Percentiles rank a stretch among this genome's conserved stretches.
These are phyloP conservation scores for Drosophila colorata DNA, from an alignment of 2,888 invertebrate species.

Conservation along the genomic window DNA sequence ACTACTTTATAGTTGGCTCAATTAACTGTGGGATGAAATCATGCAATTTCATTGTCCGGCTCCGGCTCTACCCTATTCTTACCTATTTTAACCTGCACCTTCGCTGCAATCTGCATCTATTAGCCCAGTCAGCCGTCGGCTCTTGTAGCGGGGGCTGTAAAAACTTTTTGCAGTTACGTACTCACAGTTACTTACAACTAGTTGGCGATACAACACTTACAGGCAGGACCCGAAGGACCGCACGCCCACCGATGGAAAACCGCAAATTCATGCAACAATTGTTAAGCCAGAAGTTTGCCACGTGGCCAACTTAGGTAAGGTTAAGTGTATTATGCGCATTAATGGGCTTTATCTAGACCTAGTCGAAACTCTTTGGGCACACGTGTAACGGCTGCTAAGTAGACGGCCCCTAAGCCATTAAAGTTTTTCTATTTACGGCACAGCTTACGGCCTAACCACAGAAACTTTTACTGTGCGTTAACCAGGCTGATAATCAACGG, in stretches of 20 bases:
- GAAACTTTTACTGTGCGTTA: slow-evolving; percentile 46
- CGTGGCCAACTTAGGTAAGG: slow-evolving; percentile 56
- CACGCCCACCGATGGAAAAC: slow-evolving; percentile 29
- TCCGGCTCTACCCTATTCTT: background rate
- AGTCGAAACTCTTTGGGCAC: slow-evolving; percentile 54
- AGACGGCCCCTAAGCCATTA: slow-evolving; percentile 42
- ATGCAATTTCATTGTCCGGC: slow-evolving; percentile 15
- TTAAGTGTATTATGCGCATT: slow-evolving; percentile 71
- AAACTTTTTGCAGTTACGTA: slow-evolving; percentile 54
- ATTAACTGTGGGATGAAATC: slow-evolving; percentile 51
- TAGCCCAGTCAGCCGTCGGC: slow-evolving; percentile 28
- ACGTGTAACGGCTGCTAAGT: slow-evolving; percentile 70
- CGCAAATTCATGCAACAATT: slow-evolving; percentile 75
- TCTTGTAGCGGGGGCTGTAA: slow-evolving; percentile 41
- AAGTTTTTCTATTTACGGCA: slow-evolving; percentile 59
- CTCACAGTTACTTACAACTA: slow-evolving; percentile 33
- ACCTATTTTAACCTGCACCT: background rate
- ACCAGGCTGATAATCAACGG: slow-evolving; percentile 48
- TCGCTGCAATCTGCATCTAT: slow-evolving; percentile 40
- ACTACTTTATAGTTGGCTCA: slow-evolving; percentile 49
- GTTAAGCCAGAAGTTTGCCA: slow-evolving; percentile 70
- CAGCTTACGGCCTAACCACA: slow-evolving; percentile 40
- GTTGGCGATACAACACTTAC: slow-evolving; percentile 27
- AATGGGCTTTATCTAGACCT: slow-evolving; percentile 51
- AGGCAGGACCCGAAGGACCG: slow-evolving; percentile 1